These are phyloP conservation scores for Tonatia bakeri DNA, from an alignment of 2,113 vertebrate species.

Conservation along the genomic window DNA sequence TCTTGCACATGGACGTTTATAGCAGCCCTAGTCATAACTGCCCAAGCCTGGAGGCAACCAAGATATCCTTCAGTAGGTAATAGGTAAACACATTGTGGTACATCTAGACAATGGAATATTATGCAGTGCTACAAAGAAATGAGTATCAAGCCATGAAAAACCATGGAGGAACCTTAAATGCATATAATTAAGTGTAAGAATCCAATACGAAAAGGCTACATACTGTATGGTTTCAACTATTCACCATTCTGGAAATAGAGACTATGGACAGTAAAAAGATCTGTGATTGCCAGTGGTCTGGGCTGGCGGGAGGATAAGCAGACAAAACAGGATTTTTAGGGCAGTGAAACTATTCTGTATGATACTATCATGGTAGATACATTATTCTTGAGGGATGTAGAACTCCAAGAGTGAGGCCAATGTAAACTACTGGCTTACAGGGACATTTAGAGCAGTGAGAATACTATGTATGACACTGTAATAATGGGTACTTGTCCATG, in stretches of 20 bases:
- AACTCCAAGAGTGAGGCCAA: not conserved
- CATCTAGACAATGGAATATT: not conserved
- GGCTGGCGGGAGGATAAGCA: not conserved
- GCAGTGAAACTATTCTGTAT: not conserved
- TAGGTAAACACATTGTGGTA: not conserved
- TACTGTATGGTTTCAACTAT: not conserved
- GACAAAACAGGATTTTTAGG: not conserved
- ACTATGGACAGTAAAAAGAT: not conserved
- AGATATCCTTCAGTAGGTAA: not conserved
- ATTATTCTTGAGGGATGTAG: not conserved
- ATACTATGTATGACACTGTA: not conserved
- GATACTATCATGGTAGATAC: not conserved
- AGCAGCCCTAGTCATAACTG: not conserved
- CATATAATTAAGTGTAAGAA: not conserved
- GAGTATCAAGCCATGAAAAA: not conserved
- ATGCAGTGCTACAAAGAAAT: not conserved
- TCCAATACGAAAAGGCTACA: not conserved
- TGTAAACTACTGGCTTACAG: not conserved
- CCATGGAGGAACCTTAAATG: not conserved
- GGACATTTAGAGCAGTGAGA: not conserved
- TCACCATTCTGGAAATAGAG: not conserved
- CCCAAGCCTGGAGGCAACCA: not conserved
- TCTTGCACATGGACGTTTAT: not conserved
- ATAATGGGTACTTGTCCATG: not conserved
- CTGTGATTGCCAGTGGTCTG: not conserved